A percentile compares a stretch with the other conserved stretches of the same genome.
These are phyloP conservation scores for Myotis daubentonii DNA, from an alignment of 2,797 vertebrate species.

Conservation along the genomic window DNA sequence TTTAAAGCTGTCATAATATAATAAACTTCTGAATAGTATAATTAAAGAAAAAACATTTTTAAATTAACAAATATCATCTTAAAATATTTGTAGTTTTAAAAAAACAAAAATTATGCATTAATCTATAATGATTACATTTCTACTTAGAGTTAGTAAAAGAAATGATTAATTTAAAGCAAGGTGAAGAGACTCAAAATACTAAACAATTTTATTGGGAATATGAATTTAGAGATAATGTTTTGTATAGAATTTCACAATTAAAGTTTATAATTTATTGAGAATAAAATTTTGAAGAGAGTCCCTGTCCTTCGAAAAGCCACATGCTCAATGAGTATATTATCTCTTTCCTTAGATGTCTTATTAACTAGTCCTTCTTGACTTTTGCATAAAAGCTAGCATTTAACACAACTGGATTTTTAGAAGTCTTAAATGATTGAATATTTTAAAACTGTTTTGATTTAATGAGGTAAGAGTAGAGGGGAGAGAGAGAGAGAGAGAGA, in stretches of 20 bases:
- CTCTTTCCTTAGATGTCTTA: neutral
- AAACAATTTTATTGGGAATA: constrained; percentile 46
- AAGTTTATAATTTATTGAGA: constrained; percentile 37
- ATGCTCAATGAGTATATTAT: neutral
- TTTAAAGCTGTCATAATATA: constrained; percentile 37
- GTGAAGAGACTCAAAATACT: neutral
- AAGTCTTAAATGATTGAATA: constrained; percentile 10
- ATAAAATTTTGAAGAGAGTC: constrained; percentile 21
- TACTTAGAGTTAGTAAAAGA: neutral
- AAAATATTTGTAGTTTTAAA: neutral
- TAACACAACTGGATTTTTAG: constrained; percentile 26
- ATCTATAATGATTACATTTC: neutral
- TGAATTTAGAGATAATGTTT: constrained; percentile 40
- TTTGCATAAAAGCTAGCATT: constrained; percentile 46
- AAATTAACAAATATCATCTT: constrained; percentile 17
- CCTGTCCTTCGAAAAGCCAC: neutral
- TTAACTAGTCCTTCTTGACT: constrained; percentile 35
- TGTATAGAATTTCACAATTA: neutral
- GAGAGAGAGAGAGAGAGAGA: too few relatives aligned
- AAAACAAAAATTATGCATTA: constrained; percentile 41
- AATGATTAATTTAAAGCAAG: constrained; percentile 50
- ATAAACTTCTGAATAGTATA: neutral
- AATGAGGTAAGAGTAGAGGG: constrained; percentile 41
- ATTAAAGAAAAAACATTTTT: constrained; percentile 34
- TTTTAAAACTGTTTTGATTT: constrained; percentile 67